Conservation (phyloP, 2,888 invertebrate genomes). For the Drosophila percnosoma region DNA sequence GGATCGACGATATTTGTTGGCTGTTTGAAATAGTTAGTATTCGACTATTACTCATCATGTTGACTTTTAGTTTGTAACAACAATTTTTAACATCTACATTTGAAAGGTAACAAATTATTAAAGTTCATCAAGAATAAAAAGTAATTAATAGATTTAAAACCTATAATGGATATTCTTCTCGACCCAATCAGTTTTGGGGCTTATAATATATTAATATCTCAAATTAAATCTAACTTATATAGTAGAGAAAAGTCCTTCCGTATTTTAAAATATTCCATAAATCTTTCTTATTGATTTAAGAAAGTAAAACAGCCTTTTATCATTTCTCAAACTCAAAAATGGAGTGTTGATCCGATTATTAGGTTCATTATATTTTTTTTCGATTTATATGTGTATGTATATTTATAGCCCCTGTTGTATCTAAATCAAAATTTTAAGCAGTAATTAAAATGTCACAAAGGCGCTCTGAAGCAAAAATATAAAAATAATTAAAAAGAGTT, state of each 20-base stretch:
- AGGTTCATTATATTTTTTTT: conserved; percentile 6
- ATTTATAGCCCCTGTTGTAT: conserved; percentile 8
- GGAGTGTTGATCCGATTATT: conserved; percentile 28
- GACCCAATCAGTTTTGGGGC: neutral
- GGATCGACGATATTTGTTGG: neutral
- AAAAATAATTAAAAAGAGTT: conserved; percentile 53
- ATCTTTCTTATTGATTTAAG: neutral
- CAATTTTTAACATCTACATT: fast-evolving
- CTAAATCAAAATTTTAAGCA: conserved; percentile 69
- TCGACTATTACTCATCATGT: neutral
- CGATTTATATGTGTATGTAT: neutral
- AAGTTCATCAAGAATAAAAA: neutral
- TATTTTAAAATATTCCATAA: neutral
- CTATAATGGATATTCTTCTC: neutral
- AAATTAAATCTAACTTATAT: neutral
- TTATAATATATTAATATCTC: neutral
- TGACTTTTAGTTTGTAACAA: neutral
- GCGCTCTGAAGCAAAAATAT: conserved; percentile 16
- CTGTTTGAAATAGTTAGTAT: neutral
- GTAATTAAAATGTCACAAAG: conserved; percentile 75
- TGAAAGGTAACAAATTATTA: neutral
- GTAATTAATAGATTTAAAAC: neutral
- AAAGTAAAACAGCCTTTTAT: neutral
- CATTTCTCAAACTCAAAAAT: neutral
- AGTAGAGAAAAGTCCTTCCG: neutral